Evolutionary conservation across 2,113 vertebrate species (phyloP).

Genomic region (Tricholaema leucomelas): DNA sequence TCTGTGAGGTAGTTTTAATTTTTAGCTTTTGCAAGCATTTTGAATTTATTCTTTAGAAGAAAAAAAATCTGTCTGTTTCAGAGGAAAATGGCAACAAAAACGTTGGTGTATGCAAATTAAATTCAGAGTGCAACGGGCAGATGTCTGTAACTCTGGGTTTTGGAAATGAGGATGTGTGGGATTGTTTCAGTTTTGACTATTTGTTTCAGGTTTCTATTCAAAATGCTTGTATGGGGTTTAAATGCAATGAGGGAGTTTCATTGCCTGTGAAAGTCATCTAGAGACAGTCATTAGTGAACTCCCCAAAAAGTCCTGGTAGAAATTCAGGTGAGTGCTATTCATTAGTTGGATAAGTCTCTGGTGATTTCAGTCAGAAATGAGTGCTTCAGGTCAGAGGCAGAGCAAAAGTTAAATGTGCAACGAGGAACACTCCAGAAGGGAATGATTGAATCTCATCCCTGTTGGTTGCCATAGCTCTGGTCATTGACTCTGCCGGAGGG

Average conservation of each 20-base stretch:
- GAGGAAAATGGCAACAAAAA: background rate
- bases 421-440: background rate
- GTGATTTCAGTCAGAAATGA: background rate
- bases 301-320: background rate
- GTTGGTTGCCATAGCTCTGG: background rate
- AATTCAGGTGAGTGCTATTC: background rate
- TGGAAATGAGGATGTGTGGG: background rate
- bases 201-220: background rate
- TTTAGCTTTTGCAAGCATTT: background rate
- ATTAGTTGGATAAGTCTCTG: background rate
- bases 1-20: background rate
- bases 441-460: background rate
- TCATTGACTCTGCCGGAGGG: background rate
- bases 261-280: background rate
- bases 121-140: background rate
- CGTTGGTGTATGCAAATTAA: background rate
- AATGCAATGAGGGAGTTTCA: background rate
- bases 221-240: background rate
- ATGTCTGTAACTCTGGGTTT: background rate
- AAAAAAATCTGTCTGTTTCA: background rate
- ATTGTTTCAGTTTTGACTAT: background rate
- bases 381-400: background rate
- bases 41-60: accelerated
- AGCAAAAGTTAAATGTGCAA: background rate
- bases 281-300: background rate